Base-by-base conservation (phyloP, 2,113 vertebrate genomes). In the Pedetes capensis region DNA sequence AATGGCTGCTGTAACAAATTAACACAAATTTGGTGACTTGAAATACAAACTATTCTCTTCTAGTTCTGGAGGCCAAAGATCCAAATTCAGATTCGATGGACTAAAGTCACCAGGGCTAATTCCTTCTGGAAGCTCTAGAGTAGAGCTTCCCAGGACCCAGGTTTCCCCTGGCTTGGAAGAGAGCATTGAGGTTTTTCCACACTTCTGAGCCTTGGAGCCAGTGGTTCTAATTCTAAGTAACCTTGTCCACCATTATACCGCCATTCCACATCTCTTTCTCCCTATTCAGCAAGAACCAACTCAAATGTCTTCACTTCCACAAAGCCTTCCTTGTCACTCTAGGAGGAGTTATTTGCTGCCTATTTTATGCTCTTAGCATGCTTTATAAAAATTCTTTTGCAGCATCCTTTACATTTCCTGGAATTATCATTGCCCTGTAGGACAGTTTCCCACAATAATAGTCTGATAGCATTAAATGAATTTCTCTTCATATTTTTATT, bases 401-500 rank as follows among this genome's bases (percentile, higher is more conserved):
- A 49, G 6, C 1, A 0, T 3, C 49, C 25, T 59, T 66, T 23
- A 2, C 25, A 0, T 27, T 32, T 61, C 55, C 49, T 12, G 44
- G 3, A 34, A 2, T 6, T 37, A 13, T 32, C 44, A 64, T 87
- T 86, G 91, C n/a, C 74, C 74, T 42, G 7, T n/a, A 13, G 4
- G 42, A 18, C 74, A 49, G 1, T 72, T 14, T 76, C n/a, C 32
- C 20, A 0, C 6, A 51, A 27, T 17, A 32, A 37, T 29, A 82
- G 18, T 63, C 84, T 64, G 32, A 49, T 4, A 57, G 42, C 42
- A 72, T 20, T 63, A 57, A 53, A 44, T 27, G 6, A 84, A 34
- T 71, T 55, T 93, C 72, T 95, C 49, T 69, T 53, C 17, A 39
- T 51, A 8, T 53, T 42, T 68, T 94, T 89, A 84, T 81, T 96